Evolutionary conservation across 2,888 invertebrate species (phyloP).

Genomic region (Aspidiotus rigidus): DNA sequence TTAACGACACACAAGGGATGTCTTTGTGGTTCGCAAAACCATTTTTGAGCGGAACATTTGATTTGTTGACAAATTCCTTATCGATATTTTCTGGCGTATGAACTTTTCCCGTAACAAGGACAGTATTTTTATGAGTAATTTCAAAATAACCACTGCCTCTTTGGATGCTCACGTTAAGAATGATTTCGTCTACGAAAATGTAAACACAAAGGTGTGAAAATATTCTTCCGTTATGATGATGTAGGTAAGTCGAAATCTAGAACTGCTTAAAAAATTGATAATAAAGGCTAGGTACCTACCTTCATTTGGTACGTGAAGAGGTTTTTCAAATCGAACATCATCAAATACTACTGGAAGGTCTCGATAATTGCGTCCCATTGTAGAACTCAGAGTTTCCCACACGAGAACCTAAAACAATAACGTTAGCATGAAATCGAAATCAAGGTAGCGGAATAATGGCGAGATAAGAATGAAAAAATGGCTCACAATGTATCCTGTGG

Average conservation of each 20-base stretch:
- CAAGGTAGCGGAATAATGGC: not conserved
- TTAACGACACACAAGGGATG: slow-evolving; percentile 43
- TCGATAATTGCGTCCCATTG: slow-evolving; percentile 54
- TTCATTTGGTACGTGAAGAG: slow-evolving; percentile 65
- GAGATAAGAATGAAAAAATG: not conserved
- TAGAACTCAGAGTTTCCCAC: slow-evolving; percentile 67
- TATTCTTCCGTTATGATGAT: not conserved
- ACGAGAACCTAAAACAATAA: slow-evolving; percentile 48
- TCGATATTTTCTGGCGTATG: slow-evolving; percentile 50
- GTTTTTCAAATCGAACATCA: slow-evolving; percentile 70
- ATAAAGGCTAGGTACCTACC: slow-evolving; percentile 40
- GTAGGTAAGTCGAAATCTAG: not conserved
- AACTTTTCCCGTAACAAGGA: slow-evolving; percentile 62
- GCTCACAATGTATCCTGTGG: slow-evolving; percentile 63
- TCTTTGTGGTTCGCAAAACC: too few relatives aligned
- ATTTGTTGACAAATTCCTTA: slow-evolving; percentile 48
- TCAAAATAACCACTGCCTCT: slow-evolving; percentile 54
- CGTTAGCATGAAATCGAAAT: not conserved
- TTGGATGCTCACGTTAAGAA: slow-evolving; percentile 51
- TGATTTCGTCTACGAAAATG: slow-evolving; percentile 41
- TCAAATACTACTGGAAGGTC: slow-evolving; percentile 74
- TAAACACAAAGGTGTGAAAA: not conserved
- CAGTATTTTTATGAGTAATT: slow-evolving; percentile 56
- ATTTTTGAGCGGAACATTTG: slow-evolving; percentile 34
- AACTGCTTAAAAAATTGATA: not conserved